These are phyloP conservation scores for Diorhabda carinulata DNA, from an alignment of 1,140 invertebrate genomes.

Conservation along the genomic window DNA sequence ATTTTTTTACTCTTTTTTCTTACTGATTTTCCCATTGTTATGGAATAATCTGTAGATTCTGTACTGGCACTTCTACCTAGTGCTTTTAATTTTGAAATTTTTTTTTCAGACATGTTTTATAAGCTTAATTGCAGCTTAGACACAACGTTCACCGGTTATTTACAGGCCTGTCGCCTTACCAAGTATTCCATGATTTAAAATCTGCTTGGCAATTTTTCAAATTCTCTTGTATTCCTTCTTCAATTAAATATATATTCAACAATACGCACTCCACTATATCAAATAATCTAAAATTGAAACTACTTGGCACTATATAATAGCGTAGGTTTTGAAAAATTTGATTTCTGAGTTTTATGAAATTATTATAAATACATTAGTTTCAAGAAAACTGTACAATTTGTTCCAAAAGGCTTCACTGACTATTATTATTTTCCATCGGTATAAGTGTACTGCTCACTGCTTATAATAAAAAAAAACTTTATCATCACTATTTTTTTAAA, in stretches of 20 bases:
- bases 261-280: slow-evolving; percentile 24
- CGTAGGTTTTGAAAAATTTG: slow-evolving; percentile 30
- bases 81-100: slow-evolving; percentile 35
- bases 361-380: slow-evolving; percentile 1
- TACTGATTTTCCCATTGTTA: slow-evolving; percentile 51
- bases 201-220: slow-evolving; percentile 6
- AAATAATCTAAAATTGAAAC: slow-evolving; percentile 31
- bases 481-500: too few relatives aligned
- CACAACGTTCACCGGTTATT: slow-evolving; percentile 20
- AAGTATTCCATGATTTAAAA: slow-evolving; percentile 4
- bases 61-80: slow-evolving; percentile 41
- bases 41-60: slow-evolving; percentile 41
- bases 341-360: slow-evolving; percentile 14
- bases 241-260: slow-evolving; percentile 24
- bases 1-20: slow-evolving; percentile 51
- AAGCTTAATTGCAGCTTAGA: slow-evolving; percentile 24
- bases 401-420: not conserved
- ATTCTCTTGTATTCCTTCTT: slow-evolving; percentile 4
- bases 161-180: not conserved
- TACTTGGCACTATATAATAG: slow-evolving; percentile 27
- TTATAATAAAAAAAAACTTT: too few relatives aligned
- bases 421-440: too few relatives aligned
- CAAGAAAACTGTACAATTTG: not conserved
- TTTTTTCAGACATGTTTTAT: slow-evolving; percentile 41
- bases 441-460: too few relatives aligned